A percentile compares a stretch with the other conserved stretches of the same genome.
Conservation (phyloP, 2,113 vertebrate species). For the Pachypanchax playfairii region DNA sequence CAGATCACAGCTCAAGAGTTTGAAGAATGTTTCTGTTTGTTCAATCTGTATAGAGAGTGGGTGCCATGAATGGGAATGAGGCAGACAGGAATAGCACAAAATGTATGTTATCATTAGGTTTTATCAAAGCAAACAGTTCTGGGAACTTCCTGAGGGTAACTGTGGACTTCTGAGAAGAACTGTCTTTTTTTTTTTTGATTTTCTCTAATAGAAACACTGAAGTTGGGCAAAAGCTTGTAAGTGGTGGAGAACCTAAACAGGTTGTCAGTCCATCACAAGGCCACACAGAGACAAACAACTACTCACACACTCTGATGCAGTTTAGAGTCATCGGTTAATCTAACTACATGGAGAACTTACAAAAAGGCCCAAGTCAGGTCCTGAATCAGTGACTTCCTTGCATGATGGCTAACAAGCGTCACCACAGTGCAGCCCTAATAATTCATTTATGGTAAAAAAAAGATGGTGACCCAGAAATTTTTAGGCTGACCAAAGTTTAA, state of each 20-base stretch:
- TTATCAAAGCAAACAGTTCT: constrained; percentile 5
- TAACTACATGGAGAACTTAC: too few relatives aligned
- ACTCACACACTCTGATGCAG: too few relatives aligned
- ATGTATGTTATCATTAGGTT: constrained; percentile 16
- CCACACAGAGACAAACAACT: too few relatives aligned
- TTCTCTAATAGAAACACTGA: neutral
- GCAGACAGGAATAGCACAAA: constrained; percentile 19
- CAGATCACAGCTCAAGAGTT: constrained; percentile 23
- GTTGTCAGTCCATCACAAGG: too few relatives aligned
- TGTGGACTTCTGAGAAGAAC: neutral
- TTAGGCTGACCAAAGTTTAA: neutral
- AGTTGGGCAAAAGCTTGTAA: neutral
- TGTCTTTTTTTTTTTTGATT: neutral
- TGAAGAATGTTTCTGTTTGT: constrained; percentile 34
- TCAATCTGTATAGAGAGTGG: constrained; percentile 33
- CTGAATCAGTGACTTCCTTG: too few relatives aligned
- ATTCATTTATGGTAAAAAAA: neutral
- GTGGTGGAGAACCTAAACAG: too few relatives aligned
- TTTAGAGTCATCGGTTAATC: too few relatives aligned
- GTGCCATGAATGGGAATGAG: constrained; percentile 24
- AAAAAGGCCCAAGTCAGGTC: too few relatives aligned
- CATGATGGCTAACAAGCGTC: neutral
- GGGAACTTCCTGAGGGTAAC: neutral
- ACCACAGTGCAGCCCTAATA: too few relatives aligned
- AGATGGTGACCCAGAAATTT: neutral